Conservation (phyloP, 2,888 invertebrate genomes). For the Cetonia aurata region DNA sequence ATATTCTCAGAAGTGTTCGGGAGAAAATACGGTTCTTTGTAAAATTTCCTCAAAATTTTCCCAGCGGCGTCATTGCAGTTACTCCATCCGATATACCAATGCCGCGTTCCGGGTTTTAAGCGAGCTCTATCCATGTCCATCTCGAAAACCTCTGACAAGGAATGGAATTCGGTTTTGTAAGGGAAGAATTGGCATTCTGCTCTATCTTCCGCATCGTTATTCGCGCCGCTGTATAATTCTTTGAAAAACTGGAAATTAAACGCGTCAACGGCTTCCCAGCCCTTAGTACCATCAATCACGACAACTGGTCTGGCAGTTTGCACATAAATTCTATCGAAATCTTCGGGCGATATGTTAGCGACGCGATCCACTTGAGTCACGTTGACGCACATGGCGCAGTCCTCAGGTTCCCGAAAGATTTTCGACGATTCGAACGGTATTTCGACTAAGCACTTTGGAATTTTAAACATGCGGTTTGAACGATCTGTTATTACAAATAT, state of each 20-base stretch:
- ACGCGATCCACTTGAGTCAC: slow-evolving; percentile 76
- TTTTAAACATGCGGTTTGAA: neutral
- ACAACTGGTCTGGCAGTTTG: slow-evolving; percentile 86
- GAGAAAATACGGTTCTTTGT: slow-evolving; percentile 89
- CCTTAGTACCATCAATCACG: slow-evolving; percentile 82
- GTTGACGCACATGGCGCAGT: slow-evolving; percentile 82
- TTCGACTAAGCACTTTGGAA: slow-evolving; percentile 61
- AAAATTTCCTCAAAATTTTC: slow-evolving; percentile 81
- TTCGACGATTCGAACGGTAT: slow-evolving; percentile 61
- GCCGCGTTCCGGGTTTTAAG: slow-evolving; percentile 65
- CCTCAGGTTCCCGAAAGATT: slow-evolving; percentile 82
- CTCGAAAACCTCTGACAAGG: slow-evolving; percentile 83
- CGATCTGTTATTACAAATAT: no score
- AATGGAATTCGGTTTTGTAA: slow-evolving; percentile 87
- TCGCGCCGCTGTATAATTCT: slow-evolving; percentile 75
- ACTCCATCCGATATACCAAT: slow-evolving; percentile 87
- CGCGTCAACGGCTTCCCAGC: slow-evolving; percentile 81
- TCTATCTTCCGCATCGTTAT: slow-evolving; percentile 54
- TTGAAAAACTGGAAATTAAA: slow-evolving; percentile 85
- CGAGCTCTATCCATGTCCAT: slow-evolving; percentile 82
- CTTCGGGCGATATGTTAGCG: slow-evolving; percentile 73
- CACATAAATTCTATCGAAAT: slow-evolving; percentile 82
- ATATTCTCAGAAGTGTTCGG: slow-evolving; percentile 89
- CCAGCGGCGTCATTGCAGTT: slow-evolving; percentile 91
- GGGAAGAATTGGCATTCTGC: slow-evolving; percentile 92